A percentile compares a stretch with the other conserved stretches of the same genome.
phyloP scores from a whole-genome alignment of 2,797 vertebrate genomes.

The Euphonia xanthogaster region DNA sequence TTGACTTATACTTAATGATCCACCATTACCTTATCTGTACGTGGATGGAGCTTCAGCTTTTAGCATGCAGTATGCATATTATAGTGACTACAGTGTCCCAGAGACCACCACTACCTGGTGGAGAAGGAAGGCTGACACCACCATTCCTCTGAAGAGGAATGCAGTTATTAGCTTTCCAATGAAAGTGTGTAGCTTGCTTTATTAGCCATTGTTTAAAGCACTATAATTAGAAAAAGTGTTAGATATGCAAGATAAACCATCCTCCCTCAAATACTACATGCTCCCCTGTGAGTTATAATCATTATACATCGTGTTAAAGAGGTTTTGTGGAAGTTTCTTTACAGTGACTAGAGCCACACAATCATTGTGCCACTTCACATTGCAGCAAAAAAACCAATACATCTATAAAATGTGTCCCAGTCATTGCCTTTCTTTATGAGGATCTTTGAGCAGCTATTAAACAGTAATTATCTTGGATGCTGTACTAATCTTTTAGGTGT shows the following conservation, averaged over 20 bases:
- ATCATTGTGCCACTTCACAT: background rate
- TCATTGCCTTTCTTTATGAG: background rate
- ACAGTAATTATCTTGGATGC: background rate
- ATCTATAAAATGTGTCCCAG: background rate
- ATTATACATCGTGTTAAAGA: background rate
- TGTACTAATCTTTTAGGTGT: background rate
- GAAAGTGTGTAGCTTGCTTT: background rate
- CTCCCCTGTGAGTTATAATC: background rate
- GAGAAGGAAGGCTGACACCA: background rate
- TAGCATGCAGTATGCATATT: background rate
- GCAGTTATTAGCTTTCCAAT: background rate
- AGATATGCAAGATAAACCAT: slow-evolving; percentile 23
- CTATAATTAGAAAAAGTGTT: slow-evolving; percentile 3
- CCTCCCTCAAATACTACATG: background rate
- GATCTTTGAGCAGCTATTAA: background rate
- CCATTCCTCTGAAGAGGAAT: background rate
- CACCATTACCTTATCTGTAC: background rate
- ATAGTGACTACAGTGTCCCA: background rate
- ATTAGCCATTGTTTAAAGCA: background rate
- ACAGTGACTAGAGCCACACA: background rate
- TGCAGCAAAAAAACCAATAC: background rate
- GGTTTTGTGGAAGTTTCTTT: background rate
- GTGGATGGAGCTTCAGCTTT: background rate
- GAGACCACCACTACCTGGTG: background rate
- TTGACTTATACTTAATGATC: slow-evolving; percentile 3